Conservation (phyloP, 1,140 invertebrate genomes). For the Pectinophora gossypiella region DNA sequence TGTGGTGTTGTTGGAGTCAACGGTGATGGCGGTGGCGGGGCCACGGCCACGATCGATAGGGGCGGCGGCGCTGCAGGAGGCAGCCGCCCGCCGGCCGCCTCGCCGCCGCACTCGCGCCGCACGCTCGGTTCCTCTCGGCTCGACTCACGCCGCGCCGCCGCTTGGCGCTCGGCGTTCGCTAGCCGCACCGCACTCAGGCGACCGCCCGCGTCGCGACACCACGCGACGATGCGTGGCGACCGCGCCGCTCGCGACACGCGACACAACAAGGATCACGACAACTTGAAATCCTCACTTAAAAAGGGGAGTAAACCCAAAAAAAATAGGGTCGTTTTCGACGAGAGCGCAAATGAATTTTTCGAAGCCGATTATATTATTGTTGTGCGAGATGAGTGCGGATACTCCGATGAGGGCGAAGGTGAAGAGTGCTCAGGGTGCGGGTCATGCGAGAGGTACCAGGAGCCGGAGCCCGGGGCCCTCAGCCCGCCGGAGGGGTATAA, state of each 20-base stretch:
- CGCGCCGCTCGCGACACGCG: conserved; percentile 64
- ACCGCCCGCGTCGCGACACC: conserved; percentile 38
- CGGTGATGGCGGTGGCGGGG: conserved; percentile 14
- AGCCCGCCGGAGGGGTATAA: conserved; percentile 92
- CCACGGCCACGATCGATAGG: conserved; percentile 50
- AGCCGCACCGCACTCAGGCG: conserved; percentile 38
- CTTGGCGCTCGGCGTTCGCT: background rate
- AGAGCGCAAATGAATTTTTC: conserved; percentile 90
- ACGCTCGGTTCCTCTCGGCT: background rate
- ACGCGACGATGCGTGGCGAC: conserved; percentile 70
- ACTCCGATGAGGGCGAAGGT: conserved; percentile 82
- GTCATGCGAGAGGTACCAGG: conserved; percentile 72
- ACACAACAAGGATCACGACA: conserved; percentile 70
- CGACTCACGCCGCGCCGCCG: conserved; percentile 6
- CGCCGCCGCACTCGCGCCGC: conserved; percentile 21
- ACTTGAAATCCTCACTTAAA: conserved; percentile 72
- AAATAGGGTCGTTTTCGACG: conserved; percentile 89
- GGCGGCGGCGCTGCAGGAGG: conserved; percentile 59
- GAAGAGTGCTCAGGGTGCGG: conserved; percentile 87
- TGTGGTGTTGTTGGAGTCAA: background rate
- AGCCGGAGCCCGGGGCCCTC: conserved; percentile 85
- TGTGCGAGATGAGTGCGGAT: conserved; percentile 88
- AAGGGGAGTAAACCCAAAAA: conserved; percentile 74
- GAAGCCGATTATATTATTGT: conserved; percentile 92
- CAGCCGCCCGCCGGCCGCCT: conserved; percentile 15